Evolutionary conservation across 2,888 invertebrate genomes (phyloP).

Genomic region (Scaeva pyrastri): DNA sequence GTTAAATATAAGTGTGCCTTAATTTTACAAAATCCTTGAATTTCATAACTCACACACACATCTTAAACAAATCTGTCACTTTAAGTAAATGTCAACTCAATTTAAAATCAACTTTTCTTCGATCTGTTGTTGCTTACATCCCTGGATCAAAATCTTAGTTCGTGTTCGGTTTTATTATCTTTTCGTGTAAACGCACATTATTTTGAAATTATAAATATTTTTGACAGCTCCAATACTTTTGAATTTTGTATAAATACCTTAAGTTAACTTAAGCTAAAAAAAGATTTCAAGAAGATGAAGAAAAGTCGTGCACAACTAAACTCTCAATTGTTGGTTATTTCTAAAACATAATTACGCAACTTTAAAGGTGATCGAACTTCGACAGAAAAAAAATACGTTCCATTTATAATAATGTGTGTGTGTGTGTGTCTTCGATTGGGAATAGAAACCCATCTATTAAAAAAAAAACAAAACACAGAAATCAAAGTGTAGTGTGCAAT

Average conservation of each 20-base stretch:
- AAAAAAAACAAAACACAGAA: constrained; percentile 1
- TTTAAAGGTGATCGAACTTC: constrained; percentile 62
- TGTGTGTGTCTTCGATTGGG: constrained; percentile 29
- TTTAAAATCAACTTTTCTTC: no score
- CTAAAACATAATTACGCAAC: constrained; percentile 60
- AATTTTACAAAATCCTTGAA: no score
- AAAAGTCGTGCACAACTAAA: constrained; percentile 54
- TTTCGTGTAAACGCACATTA: no score
- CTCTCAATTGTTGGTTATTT: constrained; percentile 44
- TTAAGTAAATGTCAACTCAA: no score
- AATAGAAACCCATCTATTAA: constrained; percentile 39
- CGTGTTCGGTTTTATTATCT: no score
- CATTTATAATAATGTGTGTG: constrained; percentile 10
- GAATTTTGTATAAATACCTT: background rate
- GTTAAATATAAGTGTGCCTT: no score
- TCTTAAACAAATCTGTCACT: no score
- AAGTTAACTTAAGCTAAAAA: background rate
- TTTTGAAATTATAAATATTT: no score
- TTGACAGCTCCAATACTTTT: no score
- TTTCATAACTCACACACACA: no score
- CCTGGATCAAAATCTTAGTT: no score
- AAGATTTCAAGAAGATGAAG: constrained; percentile 16
- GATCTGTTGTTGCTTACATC: no score
- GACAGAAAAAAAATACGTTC: background rate
- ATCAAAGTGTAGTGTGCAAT: constrained; percentile 30